Conservation (phyloP, 2,797 vertebrate genomes). For the Gymnoscopelus braueri region DNA sequence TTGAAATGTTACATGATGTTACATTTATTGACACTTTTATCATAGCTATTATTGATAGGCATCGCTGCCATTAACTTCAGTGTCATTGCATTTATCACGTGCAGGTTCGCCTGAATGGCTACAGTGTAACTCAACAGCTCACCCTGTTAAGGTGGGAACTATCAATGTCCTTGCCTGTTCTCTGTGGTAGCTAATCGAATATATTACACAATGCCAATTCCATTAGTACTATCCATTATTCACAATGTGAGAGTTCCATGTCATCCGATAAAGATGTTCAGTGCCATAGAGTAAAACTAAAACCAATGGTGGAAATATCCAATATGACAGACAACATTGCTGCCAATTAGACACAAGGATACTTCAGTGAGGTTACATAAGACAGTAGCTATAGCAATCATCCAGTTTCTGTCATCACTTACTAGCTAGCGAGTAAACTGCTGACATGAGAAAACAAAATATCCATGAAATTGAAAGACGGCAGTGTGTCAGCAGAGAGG, state of each 20-base stretch:
- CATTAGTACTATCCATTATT: slow-evolving; percentile 68
- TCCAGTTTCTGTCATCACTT: slow-evolving; percentile 45
- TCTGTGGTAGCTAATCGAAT: slow-evolving; percentile 52
- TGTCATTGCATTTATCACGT: slow-evolving; percentile 55
- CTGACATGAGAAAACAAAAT: slow-evolving; percentile 60
- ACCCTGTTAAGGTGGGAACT: slow-evolving; percentile 44
- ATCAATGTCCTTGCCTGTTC: slow-evolving; percentile 52
- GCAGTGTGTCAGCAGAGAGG: slow-evolving; percentile 31
- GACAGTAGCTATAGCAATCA: slow-evolving; percentile 35
- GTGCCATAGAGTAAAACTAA: slow-evolving; percentile 47
- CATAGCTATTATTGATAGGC: slow-evolving; percentile 55
- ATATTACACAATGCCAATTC: slow-evolving; percentile 65
- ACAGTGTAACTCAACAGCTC: slow-evolving; percentile 39
- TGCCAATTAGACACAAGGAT: slow-evolving; percentile 68
- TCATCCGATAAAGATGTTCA: slow-evolving; percentile 60
- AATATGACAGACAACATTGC: slow-evolving; percentile 66
- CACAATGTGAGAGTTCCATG: slow-evolving; percentile 58
- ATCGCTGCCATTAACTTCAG: slow-evolving; percentile 50
- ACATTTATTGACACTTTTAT: slow-evolving; percentile 55
- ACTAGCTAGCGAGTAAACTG: slow-evolving; percentile 17
- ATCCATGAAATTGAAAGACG: slow-evolving; percentile 58
- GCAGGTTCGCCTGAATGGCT: slow-evolving; percentile 36
- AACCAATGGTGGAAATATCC: slow-evolving; percentile 55
- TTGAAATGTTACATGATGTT: slow-evolving; percentile 37
- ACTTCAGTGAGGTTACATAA: slow-evolving; percentile 64